phyloP scores from a whole-genome alignment of 2,888 invertebrate species.

The Melolontha melolontha region DNA sequence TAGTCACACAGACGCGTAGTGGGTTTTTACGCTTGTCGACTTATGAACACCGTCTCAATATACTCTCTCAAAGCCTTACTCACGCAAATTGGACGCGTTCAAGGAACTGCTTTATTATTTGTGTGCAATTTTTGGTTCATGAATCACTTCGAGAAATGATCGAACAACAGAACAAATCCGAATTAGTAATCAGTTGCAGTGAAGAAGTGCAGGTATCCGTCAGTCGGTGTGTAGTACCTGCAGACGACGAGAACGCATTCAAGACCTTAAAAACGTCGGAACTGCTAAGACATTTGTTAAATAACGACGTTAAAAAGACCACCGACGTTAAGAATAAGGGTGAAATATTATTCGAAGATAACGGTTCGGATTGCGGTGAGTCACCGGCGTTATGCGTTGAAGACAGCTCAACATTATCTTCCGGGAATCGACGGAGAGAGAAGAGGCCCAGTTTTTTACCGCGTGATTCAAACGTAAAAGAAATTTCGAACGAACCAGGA shows the following conservation, averaged over 20 bases:
- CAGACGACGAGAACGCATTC: slow-evolving; percentile 48
- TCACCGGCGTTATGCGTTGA: slow-evolving; percentile 40
- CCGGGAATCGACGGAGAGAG: slow-evolving; percentile 45
- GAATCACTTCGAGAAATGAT: slow-evolving; percentile 57
- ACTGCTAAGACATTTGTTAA: slow-evolving; percentile 55
- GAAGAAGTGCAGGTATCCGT: slow-evolving; percentile 28
- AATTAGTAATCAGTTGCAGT: slow-evolving; percentile 52
- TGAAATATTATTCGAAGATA: slow-evolving; percentile 12
- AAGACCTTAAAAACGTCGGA: slow-evolving; percentile 55
- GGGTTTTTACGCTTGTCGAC: slow-evolving; percentile 42
- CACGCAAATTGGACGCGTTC: slow-evolving; percentile 53
- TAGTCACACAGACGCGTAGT: slow-evolving; percentile 23
- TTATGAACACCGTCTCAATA: slow-evolving; percentile 27
- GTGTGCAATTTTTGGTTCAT: slow-evolving; percentile 51
- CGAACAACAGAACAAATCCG: slow-evolving; percentile 53
- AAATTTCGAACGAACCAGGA: background rate
- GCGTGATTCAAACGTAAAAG: slow-evolving; percentile 37
- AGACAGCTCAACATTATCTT: slow-evolving; percentile 38
- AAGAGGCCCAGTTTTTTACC: slow-evolving; percentile 47
- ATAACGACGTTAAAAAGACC: slow-evolving; percentile 21
- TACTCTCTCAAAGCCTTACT: slow-evolving; percentile 47
- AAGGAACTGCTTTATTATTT: slow-evolving; percentile 48
- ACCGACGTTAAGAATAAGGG: slow-evolving; percentile 16
- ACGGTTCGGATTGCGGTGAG: slow-evolving; percentile 41
- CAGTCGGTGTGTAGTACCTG: slow-evolving; percentile 12